phyloP scores from a whole-genome alignment of 2,888 invertebrate species.

The Pediacus dermestoides region DNA sequence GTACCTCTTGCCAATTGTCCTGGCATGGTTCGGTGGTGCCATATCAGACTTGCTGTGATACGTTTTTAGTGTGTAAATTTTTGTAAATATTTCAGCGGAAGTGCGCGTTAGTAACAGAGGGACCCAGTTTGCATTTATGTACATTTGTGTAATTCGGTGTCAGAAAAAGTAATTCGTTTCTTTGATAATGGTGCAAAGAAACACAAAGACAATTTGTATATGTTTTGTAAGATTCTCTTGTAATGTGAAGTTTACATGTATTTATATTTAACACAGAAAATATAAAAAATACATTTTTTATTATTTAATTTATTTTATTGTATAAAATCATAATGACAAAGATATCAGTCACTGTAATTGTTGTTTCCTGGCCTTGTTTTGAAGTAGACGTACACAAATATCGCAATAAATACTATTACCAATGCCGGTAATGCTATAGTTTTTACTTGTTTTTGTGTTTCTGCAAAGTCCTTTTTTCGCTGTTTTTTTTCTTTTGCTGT shows the following conservation, averaged over 20 bases:
- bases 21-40: slow-evolving; percentile 82
- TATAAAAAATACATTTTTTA: slow-evolving; percentile 8
- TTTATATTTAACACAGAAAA: slow-evolving; percentile 25
- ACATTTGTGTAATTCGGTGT: slow-evolving; percentile 17
- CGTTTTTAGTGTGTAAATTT: slow-evolving; percentile 26
- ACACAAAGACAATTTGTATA: slow-evolving; percentile 18
- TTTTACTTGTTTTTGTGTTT: slow-evolving; percentile 73
- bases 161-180: slow-evolving; percentile 11
- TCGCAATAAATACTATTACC: slow-evolving; percentile 65
- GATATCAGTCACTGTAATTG: slow-evolving; percentile 31
- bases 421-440: slow-evolving; percentile 73
- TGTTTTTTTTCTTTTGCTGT: slow-evolving; percentile 79
- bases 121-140: slow-evolving; percentile 21
- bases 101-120: slow-evolving; percentile 20
- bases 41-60: slow-evolving; percentile 80
- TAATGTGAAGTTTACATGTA: slow-evolving; percentile 30
- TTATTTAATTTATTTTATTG: slow-evolving; percentile 7
- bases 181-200: not conserved
- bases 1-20: slow-evolving; percentile 76
- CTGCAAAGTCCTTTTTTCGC: slow-evolving; percentile 77
- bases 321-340: slow-evolving; percentile 18
- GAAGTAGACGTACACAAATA: slow-evolving; percentile 73
- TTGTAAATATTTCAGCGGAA: slow-evolving; percentile 11
- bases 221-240: slow-evolving; percentile 29
- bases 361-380: slow-evolving; percentile 68